Base-by-base conservation (phyloP, 1,140 invertebrate genomes). In the Spodoptera frugiperda region DNA sequence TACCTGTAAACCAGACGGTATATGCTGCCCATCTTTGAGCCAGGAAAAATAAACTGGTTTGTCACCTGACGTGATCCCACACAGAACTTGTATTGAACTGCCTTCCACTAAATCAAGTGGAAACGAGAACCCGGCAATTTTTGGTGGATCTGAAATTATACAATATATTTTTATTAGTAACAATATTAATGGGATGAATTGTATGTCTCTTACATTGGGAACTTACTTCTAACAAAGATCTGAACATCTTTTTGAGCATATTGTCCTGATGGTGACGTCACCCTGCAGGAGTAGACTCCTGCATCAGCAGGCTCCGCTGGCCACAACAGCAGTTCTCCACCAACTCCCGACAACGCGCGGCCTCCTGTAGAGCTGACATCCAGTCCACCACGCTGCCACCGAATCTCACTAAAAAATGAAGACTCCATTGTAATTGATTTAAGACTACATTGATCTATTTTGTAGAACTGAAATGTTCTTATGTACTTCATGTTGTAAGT, bases 1-100 rank as follows among this genome's bases (percentile, higher is more conserved):
- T 88, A 97, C 96, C 91, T 96, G 96, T 77, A 97, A 93, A 61
- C 95, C 96, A 21, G 95, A 94, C 2, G 96, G 95, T 59, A 97
- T 95, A 14, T 96, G 95, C 70, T 95, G 94, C 3, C 97, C 97
- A 88, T 98, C 97, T 87, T 98, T 98, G 21, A 97, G 95, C 98
- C 98, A 99, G 1, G 96, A 95, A 82, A 98, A 97, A 85, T 96
- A 96, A 51, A 98, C 97, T 14, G 98, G 98, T 79, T 98, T 96
- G 94, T 98, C 98, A n/a, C 98, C 98, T 59, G 97, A 97, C 67
- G 97, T 98, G 55, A 98, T 97, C 51, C 97, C 97, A 92, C 98
- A 99, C 8, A 98, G 96, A n/a, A 98, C 96, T 90, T 98, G 97
- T 10, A 97, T 97, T 25, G 98, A 95, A 85, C 97, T 97, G 11